These are phyloP conservation scores for Dreissena polymorpha DNA, from an alignment of 1,140 invertebrate genomes.

Conservation along the genomic window DNA sequence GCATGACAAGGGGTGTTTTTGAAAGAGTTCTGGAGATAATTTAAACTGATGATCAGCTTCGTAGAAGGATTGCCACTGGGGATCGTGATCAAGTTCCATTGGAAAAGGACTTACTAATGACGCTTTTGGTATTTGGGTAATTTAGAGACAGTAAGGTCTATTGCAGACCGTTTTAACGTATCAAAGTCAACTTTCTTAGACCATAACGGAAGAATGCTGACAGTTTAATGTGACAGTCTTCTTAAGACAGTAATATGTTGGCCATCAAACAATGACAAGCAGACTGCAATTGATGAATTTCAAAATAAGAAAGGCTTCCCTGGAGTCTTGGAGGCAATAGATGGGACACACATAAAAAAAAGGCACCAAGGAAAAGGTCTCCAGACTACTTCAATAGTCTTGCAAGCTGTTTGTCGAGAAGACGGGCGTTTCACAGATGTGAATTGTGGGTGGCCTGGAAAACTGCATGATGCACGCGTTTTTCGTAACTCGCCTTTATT, in stretches of 20 bases:
- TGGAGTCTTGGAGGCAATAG: neutral
- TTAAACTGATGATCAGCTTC: too few species aligned
- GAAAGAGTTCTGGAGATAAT: too few species aligned
- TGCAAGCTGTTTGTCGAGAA: constrained; percentile 47
- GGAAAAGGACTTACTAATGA: neutral
- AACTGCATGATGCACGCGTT: constrained; percentile 21
- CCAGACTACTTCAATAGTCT: constrained; percentile 33
- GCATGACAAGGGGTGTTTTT: too few species aligned
- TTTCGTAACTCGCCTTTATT: constrained; percentile 3
- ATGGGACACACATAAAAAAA: constrained; percentile 38
- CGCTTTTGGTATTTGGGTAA: constrained; percentile 28
- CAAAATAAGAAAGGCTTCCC: constrained; percentile 26
- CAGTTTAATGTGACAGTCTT: neutral
- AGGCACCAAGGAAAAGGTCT: constrained; percentile 20
- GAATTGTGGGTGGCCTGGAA: constrained; percentile 23
- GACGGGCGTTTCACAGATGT: constrained; percentile 36
- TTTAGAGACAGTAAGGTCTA: constrained; percentile 24
- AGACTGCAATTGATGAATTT: neutral
- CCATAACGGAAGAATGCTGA: neutral
- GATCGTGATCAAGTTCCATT: too few species aligned
- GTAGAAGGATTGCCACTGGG: too few species aligned
- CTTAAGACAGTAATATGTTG: neutral
- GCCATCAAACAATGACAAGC: neutral
- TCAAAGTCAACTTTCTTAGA: constrained; percentile 30
- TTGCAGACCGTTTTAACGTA: constrained; percentile 29